phyloP scores from a whole-genome alignment of 2,888 invertebrate species.

The Eilema depressum region DNA sequence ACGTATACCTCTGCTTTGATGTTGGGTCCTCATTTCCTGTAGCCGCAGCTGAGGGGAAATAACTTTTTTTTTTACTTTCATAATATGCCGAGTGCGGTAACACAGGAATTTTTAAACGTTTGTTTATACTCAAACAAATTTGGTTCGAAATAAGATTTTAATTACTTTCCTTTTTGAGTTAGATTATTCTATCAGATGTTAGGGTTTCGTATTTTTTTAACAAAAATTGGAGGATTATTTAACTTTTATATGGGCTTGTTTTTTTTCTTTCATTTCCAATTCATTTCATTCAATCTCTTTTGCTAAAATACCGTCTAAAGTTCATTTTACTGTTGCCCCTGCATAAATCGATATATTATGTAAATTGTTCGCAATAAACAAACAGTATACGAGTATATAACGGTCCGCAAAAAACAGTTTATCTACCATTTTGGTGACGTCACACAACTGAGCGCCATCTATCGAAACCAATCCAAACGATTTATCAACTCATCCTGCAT shows the following conservation, averaged over 20 bases:
- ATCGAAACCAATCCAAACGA: neutral
- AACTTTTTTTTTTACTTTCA: constrained; percentile 23
- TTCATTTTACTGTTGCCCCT: neutral
- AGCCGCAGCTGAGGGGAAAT: constrained; percentile 14
- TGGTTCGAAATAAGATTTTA: neutral
- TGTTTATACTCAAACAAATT: neutral
- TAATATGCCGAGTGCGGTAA: too few relatives aligned
- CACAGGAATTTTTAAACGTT: neutral
- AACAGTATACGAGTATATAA: neutral
- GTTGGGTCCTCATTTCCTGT: constrained; percentile 37
- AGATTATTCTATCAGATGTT: neutral
- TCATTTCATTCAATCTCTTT: too few relatives aligned
- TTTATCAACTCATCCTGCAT: neutral
- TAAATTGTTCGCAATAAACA: neutral
- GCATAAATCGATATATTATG: neutral
- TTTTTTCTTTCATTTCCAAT: too few relatives aligned
- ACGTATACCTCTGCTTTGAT: constrained; percentile 29
- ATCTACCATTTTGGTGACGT: neutral
- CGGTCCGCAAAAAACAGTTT: neutral
- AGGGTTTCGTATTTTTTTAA: neutral
- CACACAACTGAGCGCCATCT: neutral
- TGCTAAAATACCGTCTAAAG: neutral
- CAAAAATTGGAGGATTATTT: neutral
- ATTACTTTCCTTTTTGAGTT: neutral
- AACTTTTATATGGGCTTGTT: neutral